Conservation (phyloP, 2,113 vertebrate species). For the Oreochromis spilurus region DNA sequence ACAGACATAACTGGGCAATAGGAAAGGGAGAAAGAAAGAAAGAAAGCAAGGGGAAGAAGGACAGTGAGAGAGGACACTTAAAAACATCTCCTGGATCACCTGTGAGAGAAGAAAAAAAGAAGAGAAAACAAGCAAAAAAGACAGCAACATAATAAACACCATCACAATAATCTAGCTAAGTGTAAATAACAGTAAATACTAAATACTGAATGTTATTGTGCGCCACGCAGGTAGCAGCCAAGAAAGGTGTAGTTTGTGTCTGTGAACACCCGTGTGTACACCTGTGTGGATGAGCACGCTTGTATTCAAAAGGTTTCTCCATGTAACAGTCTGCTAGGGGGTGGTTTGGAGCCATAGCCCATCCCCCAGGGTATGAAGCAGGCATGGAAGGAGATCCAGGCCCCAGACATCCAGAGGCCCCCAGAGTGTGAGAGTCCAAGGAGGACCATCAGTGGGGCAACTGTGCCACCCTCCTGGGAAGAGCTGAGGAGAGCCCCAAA, state of each 20-base stretch:
- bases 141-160: background rate
- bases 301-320: background rate
- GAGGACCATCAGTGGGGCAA: too few species aligned
- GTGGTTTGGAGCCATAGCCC: background rate
- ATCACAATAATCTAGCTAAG: background rate
- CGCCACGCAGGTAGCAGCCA: background rate
- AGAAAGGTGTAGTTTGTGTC: background rate
- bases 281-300: fast-evolving
- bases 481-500: background rate
- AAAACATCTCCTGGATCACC: background rate
- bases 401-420: background rate
- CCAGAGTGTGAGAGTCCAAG: background rate
- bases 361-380: background rate
- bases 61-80: background rate
- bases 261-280: background rate
- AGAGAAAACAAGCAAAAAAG: background rate
- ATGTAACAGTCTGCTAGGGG: background rate
- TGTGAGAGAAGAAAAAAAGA: background rate
- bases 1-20: too few species aligned
- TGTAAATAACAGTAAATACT: background rate
- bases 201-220: background rate
- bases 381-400: background rate
- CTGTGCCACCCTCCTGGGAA: too few species aligned
- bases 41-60: background rate
- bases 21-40: background rate